Conservation (phyloP, 2,797 vertebrate genomes). For the Ptychobarbus kaznakovi region DNA sequence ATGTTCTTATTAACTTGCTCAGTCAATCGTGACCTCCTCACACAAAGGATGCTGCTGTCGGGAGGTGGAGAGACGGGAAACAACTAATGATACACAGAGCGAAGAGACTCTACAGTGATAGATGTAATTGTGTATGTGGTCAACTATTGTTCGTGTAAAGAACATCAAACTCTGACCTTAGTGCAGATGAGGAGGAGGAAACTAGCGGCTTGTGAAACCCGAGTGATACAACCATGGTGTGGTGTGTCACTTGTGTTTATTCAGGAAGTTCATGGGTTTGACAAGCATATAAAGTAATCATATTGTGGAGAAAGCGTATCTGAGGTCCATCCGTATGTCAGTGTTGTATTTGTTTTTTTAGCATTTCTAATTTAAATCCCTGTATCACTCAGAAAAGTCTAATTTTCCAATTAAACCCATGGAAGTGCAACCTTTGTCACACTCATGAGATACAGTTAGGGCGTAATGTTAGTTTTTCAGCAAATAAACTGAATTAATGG, state of each 20-base stretch:
- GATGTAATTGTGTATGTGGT: conserved; percentile 30
- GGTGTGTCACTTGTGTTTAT: neutral
- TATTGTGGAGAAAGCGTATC: neutral
- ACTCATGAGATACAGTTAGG: no score
- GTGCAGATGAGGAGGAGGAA: conserved; percentile 4
- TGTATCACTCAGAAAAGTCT: neutral
- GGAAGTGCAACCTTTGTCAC: neutral
- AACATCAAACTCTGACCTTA: conserved; percentile 9
- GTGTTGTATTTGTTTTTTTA: no score
- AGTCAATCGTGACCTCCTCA: conserved; percentile 52
- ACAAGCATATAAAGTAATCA: neutral
- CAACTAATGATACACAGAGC: conserved; percentile 45
- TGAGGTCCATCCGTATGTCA: neutral
- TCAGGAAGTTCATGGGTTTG: neutral
- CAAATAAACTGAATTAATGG: neutral
- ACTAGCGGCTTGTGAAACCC: neutral
- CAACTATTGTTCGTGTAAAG: neutral
- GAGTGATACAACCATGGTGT: neutral
- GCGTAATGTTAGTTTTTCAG: neutral
- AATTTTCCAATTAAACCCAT: neutral
- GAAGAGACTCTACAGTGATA: conserved; percentile 20
- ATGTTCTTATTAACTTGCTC: conserved; percentile 59
- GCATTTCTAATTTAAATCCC: neutral
- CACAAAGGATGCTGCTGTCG: conserved; percentile 41
- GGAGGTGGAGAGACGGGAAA: conserved; percentile 20